Evolutionary conservation across 2,113 vertebrate genomes (phyloP).

Genomic region (Brachypteracias leptosomus): DNA sequence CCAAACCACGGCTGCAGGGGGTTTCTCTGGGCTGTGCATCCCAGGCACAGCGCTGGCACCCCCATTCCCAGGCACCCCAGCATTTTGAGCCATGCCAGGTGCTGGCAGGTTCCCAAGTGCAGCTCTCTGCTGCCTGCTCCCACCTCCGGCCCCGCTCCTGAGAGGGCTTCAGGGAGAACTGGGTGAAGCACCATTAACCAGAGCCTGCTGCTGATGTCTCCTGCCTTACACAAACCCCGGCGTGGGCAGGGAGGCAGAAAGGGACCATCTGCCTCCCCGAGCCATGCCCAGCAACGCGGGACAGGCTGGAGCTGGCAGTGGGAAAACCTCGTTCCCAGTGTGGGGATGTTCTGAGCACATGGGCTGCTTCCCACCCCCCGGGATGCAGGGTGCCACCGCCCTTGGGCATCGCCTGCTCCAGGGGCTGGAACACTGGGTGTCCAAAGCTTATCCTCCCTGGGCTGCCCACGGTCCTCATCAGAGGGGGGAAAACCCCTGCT

Average conservation of each 20-base stretch:
- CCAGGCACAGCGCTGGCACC: fast-evolving
- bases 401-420: fast-evolving
- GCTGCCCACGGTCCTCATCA: fast-evolving
- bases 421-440: fast-evolving
- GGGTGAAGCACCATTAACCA: background rate
- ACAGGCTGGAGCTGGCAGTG: background rate
- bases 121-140: background rate
- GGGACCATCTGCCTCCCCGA: background rate
- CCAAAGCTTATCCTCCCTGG: fast-evolving
- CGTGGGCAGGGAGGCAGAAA: background rate
- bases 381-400: fast-evolving
- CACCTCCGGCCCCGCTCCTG: fast-evolving
- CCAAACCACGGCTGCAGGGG: fast-evolving
- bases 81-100: fast-evolving
- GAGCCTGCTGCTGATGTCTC: background rate
- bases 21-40: background rate
- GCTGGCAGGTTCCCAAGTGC: background rate
- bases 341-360: fast-evolving
- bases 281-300: background rate
- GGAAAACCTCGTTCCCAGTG: background rate
- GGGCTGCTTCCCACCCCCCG: background rate
- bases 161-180: background rate
- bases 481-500: fast-evolving
- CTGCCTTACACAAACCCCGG: background rate
- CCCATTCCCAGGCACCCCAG: fast-evolving